phyloP scores from a whole-genome alignment of 2,888 invertebrate genomes.

The Thymelicus lineola region DNA sequence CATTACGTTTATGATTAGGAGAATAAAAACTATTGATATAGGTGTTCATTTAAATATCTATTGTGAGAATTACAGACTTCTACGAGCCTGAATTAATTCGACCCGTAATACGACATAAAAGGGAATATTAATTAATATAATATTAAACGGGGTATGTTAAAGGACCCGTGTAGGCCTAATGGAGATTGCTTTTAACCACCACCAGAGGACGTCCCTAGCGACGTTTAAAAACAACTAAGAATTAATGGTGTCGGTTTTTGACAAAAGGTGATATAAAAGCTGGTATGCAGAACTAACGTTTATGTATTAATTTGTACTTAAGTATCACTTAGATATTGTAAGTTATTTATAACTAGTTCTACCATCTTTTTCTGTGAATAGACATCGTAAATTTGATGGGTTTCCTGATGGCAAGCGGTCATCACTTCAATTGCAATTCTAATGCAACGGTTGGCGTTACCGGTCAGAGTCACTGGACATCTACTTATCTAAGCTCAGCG shows the following conservation, averaged over 20 bases:
- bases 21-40: background rate
- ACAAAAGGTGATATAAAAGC: background rate
- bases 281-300: no score
- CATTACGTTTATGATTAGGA: no score
- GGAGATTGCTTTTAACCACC: slow-evolving; percentile 32
- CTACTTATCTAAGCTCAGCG: no score
- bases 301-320: no score
- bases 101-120: background rate
- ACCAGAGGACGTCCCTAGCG: slow-evolving; percentile 19
- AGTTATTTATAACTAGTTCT: no score
- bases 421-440: no score
- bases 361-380: no score
- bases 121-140: slow-evolving; percentile 22
- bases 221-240: slow-evolving; percentile 31
- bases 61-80: background rate
- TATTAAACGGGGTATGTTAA: slow-evolving; percentile 21
- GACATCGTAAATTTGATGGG: no score
- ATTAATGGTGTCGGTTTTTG: slow-evolving; percentile 12
- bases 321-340: no score
- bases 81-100: slow-evolving; percentile 1
- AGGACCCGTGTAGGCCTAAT: slow-evolving; percentile 23
- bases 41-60: background rate
- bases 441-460: no score
- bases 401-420: no score
- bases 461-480: no score